These are phyloP conservation scores for Yponomeuta cagnagella DNA, from an alignment of 2,888 invertebrate genomes.

Conservation along the genomic window DNA sequence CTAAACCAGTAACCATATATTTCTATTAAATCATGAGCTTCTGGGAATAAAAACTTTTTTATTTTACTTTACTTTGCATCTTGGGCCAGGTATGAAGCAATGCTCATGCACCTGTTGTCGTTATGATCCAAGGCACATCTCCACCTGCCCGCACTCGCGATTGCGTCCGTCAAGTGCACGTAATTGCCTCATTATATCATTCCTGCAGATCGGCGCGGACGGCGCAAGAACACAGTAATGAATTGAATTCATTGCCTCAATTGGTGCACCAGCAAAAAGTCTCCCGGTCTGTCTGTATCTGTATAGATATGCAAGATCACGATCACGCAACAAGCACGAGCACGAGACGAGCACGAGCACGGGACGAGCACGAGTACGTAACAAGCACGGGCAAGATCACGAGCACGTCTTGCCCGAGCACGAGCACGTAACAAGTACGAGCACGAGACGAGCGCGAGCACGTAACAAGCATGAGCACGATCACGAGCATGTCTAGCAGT, in stretches of 20 bases:
- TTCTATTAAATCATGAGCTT: no score
- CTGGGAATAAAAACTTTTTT: no score
- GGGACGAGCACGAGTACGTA: no score
- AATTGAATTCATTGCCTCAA: neutral
- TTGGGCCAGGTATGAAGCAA: neutral
- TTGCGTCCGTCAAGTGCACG: neutral
- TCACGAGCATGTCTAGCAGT: no score
- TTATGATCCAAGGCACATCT: neutral
- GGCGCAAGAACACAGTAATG: neutral
- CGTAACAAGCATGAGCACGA: neutral
- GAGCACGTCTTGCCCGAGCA: neutral
- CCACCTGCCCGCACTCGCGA: neutral
- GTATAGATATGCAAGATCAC: no score
- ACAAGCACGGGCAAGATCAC: neutral
- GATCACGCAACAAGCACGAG: neutral
- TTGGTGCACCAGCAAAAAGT: neutral
- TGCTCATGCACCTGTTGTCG: neutral
- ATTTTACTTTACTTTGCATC: neutral
- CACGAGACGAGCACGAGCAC: neutral
- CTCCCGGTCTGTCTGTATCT: neutral
- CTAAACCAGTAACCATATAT: no score
- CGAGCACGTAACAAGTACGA: neutral
- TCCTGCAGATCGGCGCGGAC: neutral
- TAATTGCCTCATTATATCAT: neutral
- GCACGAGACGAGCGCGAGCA: no score